Percentiles rank a stretch among this genome's conserved stretches.
Conservation (phyloP, 2,113 vertebrate species). For the Daubentonia madagascariensis region DNA sequence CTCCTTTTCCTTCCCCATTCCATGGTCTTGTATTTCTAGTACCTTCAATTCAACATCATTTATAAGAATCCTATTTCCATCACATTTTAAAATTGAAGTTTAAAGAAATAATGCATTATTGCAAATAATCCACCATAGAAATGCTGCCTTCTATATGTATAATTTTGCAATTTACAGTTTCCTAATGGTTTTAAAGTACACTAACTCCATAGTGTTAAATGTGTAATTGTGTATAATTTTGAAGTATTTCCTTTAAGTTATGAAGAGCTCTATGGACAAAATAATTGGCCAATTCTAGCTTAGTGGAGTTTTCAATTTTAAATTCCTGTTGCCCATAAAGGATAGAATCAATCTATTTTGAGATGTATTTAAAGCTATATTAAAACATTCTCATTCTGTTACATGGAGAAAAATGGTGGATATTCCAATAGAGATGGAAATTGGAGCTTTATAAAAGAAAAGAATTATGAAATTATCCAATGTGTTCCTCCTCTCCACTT, state of each 20-base stretch:
- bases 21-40: neutral
- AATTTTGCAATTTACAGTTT: neutral
- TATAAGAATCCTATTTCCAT: neutral
- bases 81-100: neutral
- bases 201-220: neutral
- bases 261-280: neutral
- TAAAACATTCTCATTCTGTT: neutral
- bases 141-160: neutral
- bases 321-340: neutral
- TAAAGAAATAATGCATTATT: neutral
- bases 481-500: neutral
- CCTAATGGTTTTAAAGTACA: neutral
- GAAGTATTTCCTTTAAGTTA: neutral
- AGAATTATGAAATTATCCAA: neutral
- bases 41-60: neutral
- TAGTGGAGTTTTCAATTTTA: constrained; percentile 20
- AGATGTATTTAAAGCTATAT: neutral
- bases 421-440: neutral
- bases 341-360: neutral
- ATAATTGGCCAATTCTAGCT: neutral
- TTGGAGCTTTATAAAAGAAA: neutral
- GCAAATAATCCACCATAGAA: neutral
- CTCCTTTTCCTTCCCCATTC: neutral
- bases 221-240: neutral
- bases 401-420: neutral